Conservation (phyloP, 2,797 vertebrate species). For the Sebastes steindachneri region DNA sequence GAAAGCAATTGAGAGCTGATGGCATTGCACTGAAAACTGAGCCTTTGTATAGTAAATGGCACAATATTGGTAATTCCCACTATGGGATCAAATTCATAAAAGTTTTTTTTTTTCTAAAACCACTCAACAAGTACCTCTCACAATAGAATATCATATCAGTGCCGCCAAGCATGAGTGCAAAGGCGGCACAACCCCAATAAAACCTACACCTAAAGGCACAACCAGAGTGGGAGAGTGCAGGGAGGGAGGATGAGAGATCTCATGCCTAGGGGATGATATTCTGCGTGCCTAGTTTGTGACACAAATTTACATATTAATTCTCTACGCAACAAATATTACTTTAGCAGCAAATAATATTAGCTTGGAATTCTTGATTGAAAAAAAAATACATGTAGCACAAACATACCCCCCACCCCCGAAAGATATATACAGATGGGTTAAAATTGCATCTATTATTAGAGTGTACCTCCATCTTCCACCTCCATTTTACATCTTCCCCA, state of each 20-base stretch:
- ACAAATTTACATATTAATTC: neutral
- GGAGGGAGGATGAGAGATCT: conserved; percentile 22
- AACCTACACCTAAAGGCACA: conserved; percentile 51
- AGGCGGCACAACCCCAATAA: conserved; percentile 47
- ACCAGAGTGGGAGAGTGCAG: conserved; percentile 27
- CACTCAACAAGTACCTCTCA: conserved; percentile 11
- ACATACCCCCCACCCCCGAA: neutral
- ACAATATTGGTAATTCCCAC: neutral
- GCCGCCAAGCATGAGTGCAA: conserved; percentile 14
- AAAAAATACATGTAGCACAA: neutral
- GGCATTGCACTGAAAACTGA: neutral
- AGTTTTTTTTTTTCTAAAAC: neutral
- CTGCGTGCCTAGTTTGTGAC: neutral
- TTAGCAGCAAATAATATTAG: neutral
- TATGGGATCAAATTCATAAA: neutral
- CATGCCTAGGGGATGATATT: neutral
- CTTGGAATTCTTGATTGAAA: neutral
- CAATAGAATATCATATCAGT: conserved; percentile 2
- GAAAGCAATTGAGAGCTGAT: neutral
- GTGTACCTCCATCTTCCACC: conserved; percentile 71
- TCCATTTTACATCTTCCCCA: conserved; percentile 71
- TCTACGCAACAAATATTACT: neutral
- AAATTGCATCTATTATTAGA: conserved; percentile 57
- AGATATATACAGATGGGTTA: conserved; percentile 20
- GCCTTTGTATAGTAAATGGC: neutral